These are phyloP conservation scores for Pangasianodon hypophthalmus DNA, from an alignment of 2,113 vertebrate species.

Conservation along the genomic window DNA sequence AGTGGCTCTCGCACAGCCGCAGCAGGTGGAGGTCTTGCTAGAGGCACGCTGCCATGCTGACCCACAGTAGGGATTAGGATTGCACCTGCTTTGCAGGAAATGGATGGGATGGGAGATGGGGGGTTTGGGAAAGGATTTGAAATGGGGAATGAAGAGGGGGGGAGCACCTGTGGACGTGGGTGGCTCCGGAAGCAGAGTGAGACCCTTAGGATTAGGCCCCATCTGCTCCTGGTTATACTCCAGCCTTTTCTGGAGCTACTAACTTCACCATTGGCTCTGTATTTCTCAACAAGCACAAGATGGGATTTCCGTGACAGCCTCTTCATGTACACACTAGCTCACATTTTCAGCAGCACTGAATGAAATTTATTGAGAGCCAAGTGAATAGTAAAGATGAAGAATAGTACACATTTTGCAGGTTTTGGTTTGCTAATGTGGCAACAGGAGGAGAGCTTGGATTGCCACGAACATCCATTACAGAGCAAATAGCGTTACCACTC, in stretches of 20 bases:
- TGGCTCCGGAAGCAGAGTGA: constrained; percentile 55
- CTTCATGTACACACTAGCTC: constrained; percentile 4
- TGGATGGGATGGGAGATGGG: constrained; percentile 34
- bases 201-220: constrained; percentile 58
- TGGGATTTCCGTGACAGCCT: constrained; percentile 18
- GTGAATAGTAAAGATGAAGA: constrained; percentile 15
- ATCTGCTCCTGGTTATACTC: constrained; percentile 60
- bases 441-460: constrained; percentile 24
- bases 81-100: constrained; percentile 59
- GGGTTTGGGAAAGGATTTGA: constrained; percentile 41
- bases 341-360: constrained; percentile 23
- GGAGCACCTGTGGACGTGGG: constrained; percentile 58
- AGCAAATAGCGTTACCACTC: not conserved
- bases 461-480: not conserved
- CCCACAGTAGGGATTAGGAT: constrained; percentile 49
- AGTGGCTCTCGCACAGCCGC: constrained; percentile 42
- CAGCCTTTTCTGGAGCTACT: constrained; percentile 53
- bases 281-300: constrained; percentile 21
- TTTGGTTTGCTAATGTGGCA: constrained; percentile 26
- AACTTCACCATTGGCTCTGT: constrained; percentile 39
- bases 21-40: constrained; percentile 57
- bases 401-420: not conserved
- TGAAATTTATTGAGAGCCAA: not conserved
- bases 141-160: constrained; percentile 32
- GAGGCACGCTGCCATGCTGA: constrained; percentile 51